Evolutionary conservation across 2,888 invertebrate genomes (phyloP).

Genomic region (Rambutsinella grinnellia): DNA sequence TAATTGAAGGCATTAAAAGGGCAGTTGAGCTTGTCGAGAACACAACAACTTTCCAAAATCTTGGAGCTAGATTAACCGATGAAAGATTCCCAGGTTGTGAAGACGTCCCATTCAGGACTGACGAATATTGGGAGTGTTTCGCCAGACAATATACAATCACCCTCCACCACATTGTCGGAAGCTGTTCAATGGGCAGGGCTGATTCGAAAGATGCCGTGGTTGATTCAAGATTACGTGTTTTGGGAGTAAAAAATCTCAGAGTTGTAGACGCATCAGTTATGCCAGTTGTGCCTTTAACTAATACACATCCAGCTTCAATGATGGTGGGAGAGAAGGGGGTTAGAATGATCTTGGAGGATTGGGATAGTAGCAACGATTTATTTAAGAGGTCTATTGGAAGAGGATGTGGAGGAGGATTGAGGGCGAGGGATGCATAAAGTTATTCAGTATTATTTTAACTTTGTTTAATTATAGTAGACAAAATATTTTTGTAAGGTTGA

Average conservation of each 20-base stretch:
- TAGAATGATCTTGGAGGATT: constrained; percentile 36
- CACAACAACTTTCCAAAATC: constrained; percentile 35
- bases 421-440: too few species aligned
- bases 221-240: constrained; percentile 50
- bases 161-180: constrained; percentile 59
- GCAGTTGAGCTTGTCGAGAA: constrained; percentile 53
- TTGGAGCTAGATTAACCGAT: constrained; percentile 48
- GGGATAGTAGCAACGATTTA: too few species aligned
- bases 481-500: too few species aligned
- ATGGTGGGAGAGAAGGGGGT: constrained; percentile 55
- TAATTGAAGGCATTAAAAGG: constrained; percentile 61
- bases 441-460: too few species aligned
- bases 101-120: constrained; percentile 42
- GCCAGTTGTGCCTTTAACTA: constrained; percentile 41
- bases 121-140: constrained; percentile 60
- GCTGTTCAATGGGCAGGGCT: constrained; percentile 52
- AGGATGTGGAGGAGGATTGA: too few species aligned
- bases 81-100: constrained; percentile 61
- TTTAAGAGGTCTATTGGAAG: too few species aligned
- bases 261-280: constrained; percentile 42
- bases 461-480: too few species aligned
- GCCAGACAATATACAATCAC: constrained; percentile 51
- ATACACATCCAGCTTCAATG: constrained; percentile 42
- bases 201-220: constrained; percentile 53
- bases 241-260: constrained; percentile 49